Base-by-base conservation (phyloP, 2,113 vertebrate genomes). In the Perognathus longimembris region DNA sequence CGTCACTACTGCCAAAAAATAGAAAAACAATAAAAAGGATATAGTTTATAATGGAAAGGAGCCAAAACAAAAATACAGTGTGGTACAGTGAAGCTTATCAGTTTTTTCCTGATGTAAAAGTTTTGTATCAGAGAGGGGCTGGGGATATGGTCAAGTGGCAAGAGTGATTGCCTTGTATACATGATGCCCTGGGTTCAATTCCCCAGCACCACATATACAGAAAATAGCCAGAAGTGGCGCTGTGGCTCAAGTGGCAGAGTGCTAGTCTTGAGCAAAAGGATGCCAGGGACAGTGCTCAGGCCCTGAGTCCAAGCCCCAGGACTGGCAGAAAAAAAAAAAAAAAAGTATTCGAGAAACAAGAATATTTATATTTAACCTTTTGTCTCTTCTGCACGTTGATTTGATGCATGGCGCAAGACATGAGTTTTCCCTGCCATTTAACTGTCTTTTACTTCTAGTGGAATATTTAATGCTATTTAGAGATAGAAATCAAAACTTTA, bases 401-500 rank as follows among this genome's bases (percentile, higher is more conserved):
- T 66, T 80, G 28, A 14, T 78, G 0, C 86, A 30, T 73, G 34
- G 9, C 83, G 57, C 36, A 63, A 28, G 94, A 9, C 96, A 93
- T 83, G 50, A 54, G 50, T 69, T 40, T 81, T 38, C 6, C 87
- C 30, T 89, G 69, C 0, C 38, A 82, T 96, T 92, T 95, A 45
- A 91, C 11, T 93, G 11, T 77, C 32, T 85, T 77, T 92, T 89
- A 10, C 64, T 10, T 40, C 42, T 89, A 80, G 32, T 38, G 83
- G 57, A 92, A 88, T 89, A 66, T 70, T 90, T 82, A 95, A 64
- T 63, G 82, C 26, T 38, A 30, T 85, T 83, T 69, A 87, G 74
- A 81, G 40, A 15, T 11, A 90, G 5, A 96, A 70, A 61, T 94
- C 5, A 89, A 91, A 87, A 70, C 88, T 85, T 76, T 81, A 80